Base-by-base conservation (phyloP, 2,888 invertebrate species). In the Diaphora mendica region DNA sequence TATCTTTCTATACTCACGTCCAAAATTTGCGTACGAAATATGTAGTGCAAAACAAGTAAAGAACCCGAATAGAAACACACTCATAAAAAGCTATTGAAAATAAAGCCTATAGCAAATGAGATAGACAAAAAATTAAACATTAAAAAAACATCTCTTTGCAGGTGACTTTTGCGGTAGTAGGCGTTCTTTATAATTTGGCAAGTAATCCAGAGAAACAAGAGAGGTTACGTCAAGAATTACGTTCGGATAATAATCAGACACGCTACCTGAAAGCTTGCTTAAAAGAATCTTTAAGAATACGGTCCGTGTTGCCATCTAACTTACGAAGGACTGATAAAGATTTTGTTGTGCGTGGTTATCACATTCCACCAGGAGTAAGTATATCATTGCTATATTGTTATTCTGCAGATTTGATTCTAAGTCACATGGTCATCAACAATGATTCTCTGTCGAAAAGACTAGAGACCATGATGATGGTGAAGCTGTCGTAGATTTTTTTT, bases 211-310 rank as follows among this genome's bases (percentile, higher is more conserved):
- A 91, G 13, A 94, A 91, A 8, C 97, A 97, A 86, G 93, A 96
- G 23, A 96, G 92, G 82, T 82, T 95, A 48, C 89, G 95, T 2
- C 80, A 91, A 70, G 93, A 95, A 82, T 90, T 95, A 80, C 83
- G 85, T 23, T 87, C 88, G 5, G 82, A 83, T 0, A 87, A 89
- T 42, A 80, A 86, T 5, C 90, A 86, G 51, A 90, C 86, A 44
- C 82, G 90, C 75, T 97, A 97, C 82, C 89, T 97, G 15, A 96
- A 96, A 85, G 97, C 97, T 3, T 96, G 97, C 82, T 89, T 97
- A 9, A 97, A 97, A 86, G 97, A 97, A 89, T 91, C 96, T 0
- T 90, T 96, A 66, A 92, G 97, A 75, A 81, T 95, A 33, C 86
- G 89, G 81, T 92, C 95, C 2, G 91, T 95, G 1, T 78, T 95